Evolutionary conservation across 2,888 invertebrate species (phyloP).

Genomic region (Trichopria drosophilae): DNA sequence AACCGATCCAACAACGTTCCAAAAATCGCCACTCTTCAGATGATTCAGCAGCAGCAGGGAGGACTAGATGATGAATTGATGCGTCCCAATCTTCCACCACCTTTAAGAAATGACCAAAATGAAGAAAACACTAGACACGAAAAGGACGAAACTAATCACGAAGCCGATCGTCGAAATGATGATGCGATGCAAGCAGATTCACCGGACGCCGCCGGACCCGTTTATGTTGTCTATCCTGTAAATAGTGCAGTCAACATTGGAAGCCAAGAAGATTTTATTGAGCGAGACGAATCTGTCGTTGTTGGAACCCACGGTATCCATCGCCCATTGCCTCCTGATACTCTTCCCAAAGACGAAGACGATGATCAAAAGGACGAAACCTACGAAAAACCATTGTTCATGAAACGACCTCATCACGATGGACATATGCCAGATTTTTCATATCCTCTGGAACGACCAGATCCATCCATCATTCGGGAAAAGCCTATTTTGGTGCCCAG

Average conservation of each 20-base stretch:
- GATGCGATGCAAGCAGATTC: too few species aligned
- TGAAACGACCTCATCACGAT: constrained; percentile 13
- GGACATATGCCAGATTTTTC: constrained; percentile 64
- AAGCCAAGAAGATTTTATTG: constrained; percentile 46
- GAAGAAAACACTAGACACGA: constrained; percentile 43
- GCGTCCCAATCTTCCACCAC: constrained; percentile 50
- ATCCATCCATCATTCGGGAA: constrained; percentile 57
- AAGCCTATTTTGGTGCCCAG: constrained; percentile 57
- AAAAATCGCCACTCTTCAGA: constrained; percentile 68
- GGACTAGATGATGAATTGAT: constrained; percentile 38
- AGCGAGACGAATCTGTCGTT: constrained; percentile 62
- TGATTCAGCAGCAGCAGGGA: constrained; percentile 64
- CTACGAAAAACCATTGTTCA: constrained; percentile 20
- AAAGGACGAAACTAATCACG: constrained; percentile 23
- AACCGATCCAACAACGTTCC: constrained; percentile 59
- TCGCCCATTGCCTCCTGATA: constrained; percentile 58
- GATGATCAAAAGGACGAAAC: constrained; percentile 17
- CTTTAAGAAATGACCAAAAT: constrained; percentile 51
- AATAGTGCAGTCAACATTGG: constrained; percentile 61
- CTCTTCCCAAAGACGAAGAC: constrained; percentile 44
- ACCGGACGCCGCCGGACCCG: constrained; percentile 45
- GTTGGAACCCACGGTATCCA: constrained; percentile 63
- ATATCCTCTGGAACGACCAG: constrained; percentile 67
- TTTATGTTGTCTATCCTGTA: constrained; percentile 67
- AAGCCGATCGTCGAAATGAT: constrained; percentile 24